Evolutionary conservation across 2,113 vertebrate genomes (phyloP).

Genomic region (Odobenus rosmarus): DNA sequence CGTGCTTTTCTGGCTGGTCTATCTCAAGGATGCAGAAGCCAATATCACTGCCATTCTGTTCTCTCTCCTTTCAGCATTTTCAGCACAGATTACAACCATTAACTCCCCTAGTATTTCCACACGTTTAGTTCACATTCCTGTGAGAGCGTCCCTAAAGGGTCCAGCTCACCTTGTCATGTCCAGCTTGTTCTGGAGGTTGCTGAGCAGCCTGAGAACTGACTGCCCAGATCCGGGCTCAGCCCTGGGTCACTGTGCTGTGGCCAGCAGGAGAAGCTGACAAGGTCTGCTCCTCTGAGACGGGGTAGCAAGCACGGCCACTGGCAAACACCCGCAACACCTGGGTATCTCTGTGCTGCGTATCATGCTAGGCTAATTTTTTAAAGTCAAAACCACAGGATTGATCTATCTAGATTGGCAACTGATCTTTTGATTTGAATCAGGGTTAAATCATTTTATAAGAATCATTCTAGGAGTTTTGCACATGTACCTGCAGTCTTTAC

Average conservation of each 20-base stretch:
- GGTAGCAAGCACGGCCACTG: background rate
- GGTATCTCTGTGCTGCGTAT: background rate
- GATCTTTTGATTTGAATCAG: background rate
- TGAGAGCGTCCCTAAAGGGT: background rate
- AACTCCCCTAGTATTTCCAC: background rate
- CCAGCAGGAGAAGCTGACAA: background rate
- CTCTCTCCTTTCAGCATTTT: background rate
- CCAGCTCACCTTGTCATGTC: background rate
- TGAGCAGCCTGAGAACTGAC: background rate
- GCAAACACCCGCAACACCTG: background rate
- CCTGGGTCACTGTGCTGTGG: background rate
- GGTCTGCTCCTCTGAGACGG: background rate
- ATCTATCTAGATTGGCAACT: background rate
- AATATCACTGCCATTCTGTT: background rate
- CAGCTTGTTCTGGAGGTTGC: background rate
- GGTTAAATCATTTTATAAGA: conserved; percentile 5
- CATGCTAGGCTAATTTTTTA: background rate
- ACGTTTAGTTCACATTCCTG: background rate
- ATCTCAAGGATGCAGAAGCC: background rate
- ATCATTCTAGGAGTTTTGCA: background rate
- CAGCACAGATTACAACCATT: background rate
- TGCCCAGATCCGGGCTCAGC: background rate
- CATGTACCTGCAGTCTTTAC: background rate
- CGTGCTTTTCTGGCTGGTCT: background rate
- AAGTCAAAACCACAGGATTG: background rate